Conservation (phyloP, 2,113 vertebrate species). For the Thamnophis sirtalis region DNA sequence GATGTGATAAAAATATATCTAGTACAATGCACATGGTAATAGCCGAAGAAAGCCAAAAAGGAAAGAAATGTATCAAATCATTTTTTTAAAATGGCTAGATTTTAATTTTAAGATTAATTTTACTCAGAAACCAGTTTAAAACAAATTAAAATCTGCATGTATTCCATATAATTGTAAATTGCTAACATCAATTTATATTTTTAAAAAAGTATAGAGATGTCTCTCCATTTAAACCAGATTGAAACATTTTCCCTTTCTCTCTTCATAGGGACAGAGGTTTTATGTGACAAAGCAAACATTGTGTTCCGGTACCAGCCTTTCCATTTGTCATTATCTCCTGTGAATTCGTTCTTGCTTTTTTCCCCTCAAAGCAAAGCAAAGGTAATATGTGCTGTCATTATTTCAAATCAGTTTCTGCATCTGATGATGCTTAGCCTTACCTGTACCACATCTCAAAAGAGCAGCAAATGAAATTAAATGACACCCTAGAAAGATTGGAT, state of each 20-base stretch:
- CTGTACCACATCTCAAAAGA: neutral
- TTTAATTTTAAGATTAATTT: neutral
- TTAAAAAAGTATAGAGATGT: neutral
- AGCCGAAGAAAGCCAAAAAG: neutral
- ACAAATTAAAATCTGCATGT: neutral
- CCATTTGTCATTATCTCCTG: neutral
- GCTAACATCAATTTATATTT: neutral
- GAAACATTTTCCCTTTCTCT: neutral
- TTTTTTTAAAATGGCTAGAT: neutral
- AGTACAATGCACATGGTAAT: neutral
- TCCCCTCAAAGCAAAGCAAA: neutral
- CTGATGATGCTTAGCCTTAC: neutral
- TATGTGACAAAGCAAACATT: neutral
- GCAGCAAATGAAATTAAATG: neutral
- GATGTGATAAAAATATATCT: neutral
- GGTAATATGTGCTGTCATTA: neutral
- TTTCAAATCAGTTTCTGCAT: neutral
- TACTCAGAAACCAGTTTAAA: neutral
- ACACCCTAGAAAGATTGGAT: neutral
- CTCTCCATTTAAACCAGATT: neutral
- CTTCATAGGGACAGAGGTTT: neutral
- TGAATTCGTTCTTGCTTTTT: neutral
- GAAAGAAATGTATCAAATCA: neutral
- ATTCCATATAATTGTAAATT: neutral
- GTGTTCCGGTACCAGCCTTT: neutral